Base-by-base conservation (phyloP, 2,888 invertebrate species). In the Dynastes hyllus region DNA sequence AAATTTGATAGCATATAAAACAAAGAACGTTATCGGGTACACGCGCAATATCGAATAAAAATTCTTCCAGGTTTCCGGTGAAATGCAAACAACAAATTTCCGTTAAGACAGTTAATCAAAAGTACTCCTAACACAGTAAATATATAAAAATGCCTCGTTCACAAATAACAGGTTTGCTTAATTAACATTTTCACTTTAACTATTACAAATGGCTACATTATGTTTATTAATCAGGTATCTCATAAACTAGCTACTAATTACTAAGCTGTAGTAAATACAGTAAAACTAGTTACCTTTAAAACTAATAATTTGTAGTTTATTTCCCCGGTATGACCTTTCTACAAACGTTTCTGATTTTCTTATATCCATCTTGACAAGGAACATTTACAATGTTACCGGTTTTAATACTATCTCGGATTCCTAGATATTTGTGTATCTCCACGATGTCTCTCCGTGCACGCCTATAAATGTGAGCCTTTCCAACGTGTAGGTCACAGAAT, bases 291-390 rank as follows among this genome's bases (percentile, higher is more conserved):
- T 16, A 16, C 3, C 55, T 22, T 55, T 45, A 9, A 45, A 45
- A 45, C 11, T 45, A 45, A 45, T 45, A 11, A 45, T 45, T 45
- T 8, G 9, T 63, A 11, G 11, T 13, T 63, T 11, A 63, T 32
- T 13, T 6, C 16, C 37, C 37, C 3, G 40, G 51, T 51, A 77
- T 77, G 1, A 69, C 51, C 61, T 40, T 76, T 70, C 76, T 76
- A 58, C 79, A 79, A 11, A 67, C 32, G 11, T 76, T 75, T 32
- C 79, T 55, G 40, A 79, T 76, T 67, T 76, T 79, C 37, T 67
- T 65, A 55, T 67, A 79, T 9, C 79, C 79, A n/a, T 53, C 45
- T 32, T 66, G 53, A n/a, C 79, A 79, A 27, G 79, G 79, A 16
- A 71, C 73, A n/a, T 63, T 71, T 6, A 78, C 73, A 29, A 79